These are phyloP conservation scores for Tauraco erythrolophus DNA, from an alignment of 2,113 vertebrate genomes.

Conservation along the genomic window DNA sequence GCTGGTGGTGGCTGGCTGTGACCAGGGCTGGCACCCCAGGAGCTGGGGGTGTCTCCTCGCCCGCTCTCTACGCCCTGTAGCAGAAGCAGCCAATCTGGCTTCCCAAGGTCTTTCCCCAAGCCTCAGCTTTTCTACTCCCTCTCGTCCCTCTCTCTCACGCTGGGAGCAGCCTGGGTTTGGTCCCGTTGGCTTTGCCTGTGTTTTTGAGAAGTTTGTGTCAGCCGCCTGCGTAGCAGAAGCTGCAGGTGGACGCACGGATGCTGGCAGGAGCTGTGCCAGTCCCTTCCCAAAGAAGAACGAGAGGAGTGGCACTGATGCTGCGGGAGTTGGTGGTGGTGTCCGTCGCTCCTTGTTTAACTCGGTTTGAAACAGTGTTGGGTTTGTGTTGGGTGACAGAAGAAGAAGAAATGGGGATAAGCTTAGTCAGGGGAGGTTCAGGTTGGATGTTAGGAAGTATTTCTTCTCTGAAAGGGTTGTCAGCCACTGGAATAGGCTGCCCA, in stretches of 20 bases:
- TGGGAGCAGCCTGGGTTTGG: not conserved
- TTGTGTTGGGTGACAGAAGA: too few relatives aligned
- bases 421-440: too few relatives aligned
- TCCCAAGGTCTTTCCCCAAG: not conserved
- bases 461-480: too few relatives aligned
- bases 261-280: not conserved
- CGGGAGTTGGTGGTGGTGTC: conserved; percentile 10
- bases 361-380: too few relatives aligned
- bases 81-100: not conserved
- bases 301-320: not conserved
- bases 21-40: not conserved
- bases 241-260: not conserved
- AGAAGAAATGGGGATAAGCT: too few relatives aligned
- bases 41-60: not conserved
- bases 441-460: too few relatives aligned
- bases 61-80: not conserved
- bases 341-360: conserved; percentile 28
- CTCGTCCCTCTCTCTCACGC: not conserved
- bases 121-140: not conserved
- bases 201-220: not conserved
- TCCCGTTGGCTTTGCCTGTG: not conserved
- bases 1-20: not conserved
- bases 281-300: not conserved
- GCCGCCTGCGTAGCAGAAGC: not conserved
- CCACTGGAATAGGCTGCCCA: too few relatives aligned